Base-by-base conservation (phyloP, 2,113 vertebrate species). In the Nerophis lumbriciformis region DNA sequence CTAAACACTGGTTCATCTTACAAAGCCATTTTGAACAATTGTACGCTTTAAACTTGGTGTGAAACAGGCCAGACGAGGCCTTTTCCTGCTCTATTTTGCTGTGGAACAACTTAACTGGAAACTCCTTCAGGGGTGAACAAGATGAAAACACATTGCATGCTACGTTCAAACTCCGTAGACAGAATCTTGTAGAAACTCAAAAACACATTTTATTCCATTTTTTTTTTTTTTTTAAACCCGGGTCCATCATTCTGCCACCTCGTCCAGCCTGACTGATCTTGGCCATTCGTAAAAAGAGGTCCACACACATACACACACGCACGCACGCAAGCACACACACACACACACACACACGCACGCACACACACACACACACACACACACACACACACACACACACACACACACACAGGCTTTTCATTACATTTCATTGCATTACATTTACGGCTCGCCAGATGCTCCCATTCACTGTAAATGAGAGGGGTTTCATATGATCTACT, bases 361-460 rank as follows among this genome's bases (percentile, higher is more conserved):
- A 8, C 38, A 39, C 38, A 39, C 38, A 39, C 38, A 39, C 8
- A 9, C 39, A 42, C 6, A 8, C 39, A 42, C 39, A 2, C 42
- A 45, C 42, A 1, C 42, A 12, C 42, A 12, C 11, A 12, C 42
- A 5, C 42, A 45, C 42, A 12, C 10, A 45, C 10, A 0, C 42
- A 12, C 42, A 45, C 10, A 9, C 53, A 39, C 36, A 39, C 8
- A 10, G 53, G 53, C 37, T 57, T 78, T 85, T 83, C 70, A 77
- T 85, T 80, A 75, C 69, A 78, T 83, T 85, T 82, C 74, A 81
- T 85, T 79, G 78, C 65, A 81, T 85, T 84, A 80, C 77, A 71
- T 85, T 85, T 83, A 84, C 64, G 55, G 75, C 72, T 73, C 53
- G 55, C 82, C 87, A 89, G 81, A 87, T 83, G 83, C 82, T 87